A percentile compares a stretch with the other conserved stretches of the same genome.
phyloP scores from a whole-genome alignment of 2,113 vertebrate species.

The Oxyura jamaicensis region DNA sequence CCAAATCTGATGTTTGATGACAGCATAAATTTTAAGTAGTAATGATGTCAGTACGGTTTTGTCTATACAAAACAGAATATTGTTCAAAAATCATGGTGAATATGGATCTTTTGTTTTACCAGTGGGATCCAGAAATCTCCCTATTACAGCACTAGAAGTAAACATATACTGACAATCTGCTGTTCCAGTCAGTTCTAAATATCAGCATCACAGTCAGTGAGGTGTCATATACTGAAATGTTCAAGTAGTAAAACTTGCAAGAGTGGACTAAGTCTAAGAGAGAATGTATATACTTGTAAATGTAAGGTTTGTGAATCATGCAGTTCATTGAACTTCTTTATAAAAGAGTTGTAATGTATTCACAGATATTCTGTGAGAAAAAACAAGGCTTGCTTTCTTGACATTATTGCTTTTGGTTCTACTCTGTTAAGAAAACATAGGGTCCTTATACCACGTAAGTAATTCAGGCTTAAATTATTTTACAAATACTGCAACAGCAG shows the following conservation, averaged over 20 bases:
- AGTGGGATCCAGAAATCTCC: neutral
- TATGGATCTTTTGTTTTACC: neutral
- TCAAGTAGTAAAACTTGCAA: neutral
- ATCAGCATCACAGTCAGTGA: neutral
- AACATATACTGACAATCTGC: too few relatives aligned
- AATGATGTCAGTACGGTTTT: neutral
- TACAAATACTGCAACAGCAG: neutral
- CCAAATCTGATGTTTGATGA: neutral
- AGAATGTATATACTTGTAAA: neutral
- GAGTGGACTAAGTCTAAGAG: neutral
- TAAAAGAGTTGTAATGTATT: neutral
- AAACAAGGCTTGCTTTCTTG: neutral
- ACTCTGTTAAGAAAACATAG: neutral
- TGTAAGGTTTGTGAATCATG: neutral
- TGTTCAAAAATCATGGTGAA: neutral
- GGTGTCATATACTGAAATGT: neutral
- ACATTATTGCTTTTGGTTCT: neutral
- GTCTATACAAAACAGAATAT: neutral
- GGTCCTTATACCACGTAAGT: fast-evolving
- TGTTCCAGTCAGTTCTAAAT: neutral
- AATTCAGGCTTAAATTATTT: neutral
- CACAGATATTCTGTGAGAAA: neutral
- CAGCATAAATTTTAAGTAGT: neutral
- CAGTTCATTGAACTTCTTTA: neutral
- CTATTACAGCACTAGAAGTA: neutral